Percentiles rank a stretch among this genome's conserved stretches.
These are phyloP conservation scores for Sebastes kiyomatsui DNA, from an alignment of 2,797 vertebrate species.

Conservation along the genomic window DNA sequence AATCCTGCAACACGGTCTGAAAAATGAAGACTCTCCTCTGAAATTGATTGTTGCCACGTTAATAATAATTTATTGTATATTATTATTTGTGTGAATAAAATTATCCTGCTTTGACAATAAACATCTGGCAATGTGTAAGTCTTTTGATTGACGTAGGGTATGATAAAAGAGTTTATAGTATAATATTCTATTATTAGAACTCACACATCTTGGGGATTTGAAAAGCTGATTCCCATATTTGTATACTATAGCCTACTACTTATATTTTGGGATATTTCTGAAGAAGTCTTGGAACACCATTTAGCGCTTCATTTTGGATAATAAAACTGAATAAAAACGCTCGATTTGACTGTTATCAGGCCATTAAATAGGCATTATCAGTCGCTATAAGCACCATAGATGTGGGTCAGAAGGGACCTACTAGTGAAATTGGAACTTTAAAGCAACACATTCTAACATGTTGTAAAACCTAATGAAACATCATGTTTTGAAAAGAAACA, in stretches of 20 bases:
- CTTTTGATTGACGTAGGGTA: background rate
- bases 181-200: background rate
- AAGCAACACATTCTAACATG: too few relatives aligned
- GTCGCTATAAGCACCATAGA: too few relatives aligned
- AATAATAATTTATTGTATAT: slow-evolving; percentile 59
- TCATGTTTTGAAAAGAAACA: too few relatives aligned
- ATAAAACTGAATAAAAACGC: background rate
- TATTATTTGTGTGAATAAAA: slow-evolving; percentile 70
- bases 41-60: slow-evolving; percentile 8
- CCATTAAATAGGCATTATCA: too few relatives aligned
- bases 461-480: too few relatives aligned
- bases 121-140: background rate
- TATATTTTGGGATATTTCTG: background rate
- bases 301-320: background rate
- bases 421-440: too few relatives aligned
- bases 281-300: background rate
- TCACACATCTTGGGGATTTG: background rate
- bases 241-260: background rate
- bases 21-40: background rate
- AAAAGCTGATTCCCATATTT: too few relatives aligned
- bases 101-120: slow-evolving; percentile 44
- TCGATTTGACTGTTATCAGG: too few relatives aligned
- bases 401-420: too few relatives aligned
- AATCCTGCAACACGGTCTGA: background rate
- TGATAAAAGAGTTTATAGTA: background rate